These are phyloP conservation scores for Falcunculus frontatus DNA, from an alignment of 2,113 vertebrate species.

Conservation along the genomic window DNA sequence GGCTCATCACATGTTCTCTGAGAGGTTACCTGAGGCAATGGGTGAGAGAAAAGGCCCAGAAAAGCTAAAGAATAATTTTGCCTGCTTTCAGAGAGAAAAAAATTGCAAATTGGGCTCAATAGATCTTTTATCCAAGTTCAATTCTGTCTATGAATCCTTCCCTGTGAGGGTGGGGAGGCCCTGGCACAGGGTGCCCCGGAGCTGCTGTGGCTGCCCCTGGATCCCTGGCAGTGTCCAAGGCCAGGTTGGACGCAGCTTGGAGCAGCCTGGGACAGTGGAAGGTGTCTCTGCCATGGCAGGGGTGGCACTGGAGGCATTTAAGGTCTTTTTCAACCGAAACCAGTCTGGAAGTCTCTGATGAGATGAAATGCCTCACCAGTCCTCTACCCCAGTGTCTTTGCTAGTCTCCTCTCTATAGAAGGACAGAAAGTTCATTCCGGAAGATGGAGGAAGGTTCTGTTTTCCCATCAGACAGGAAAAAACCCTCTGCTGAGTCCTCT, in stretches of 20 bases:
- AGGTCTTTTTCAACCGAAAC: neutral
- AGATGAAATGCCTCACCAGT: neutral
- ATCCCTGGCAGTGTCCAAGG: neutral
- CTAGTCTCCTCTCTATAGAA: neutral
- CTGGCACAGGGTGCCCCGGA: neutral
- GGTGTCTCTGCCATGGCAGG: neutral
- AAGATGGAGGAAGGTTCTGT: neutral
- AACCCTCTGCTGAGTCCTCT: neutral
- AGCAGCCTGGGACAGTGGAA: neutral
- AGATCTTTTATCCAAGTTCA: neutral
- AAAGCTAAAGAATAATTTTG: neutral
- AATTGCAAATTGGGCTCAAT: neutral
- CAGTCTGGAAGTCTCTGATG: neutral
- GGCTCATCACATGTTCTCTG: neutral
- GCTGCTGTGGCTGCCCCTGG: neutral
- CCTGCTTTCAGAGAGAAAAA: neutral
- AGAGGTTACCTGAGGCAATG: neutral
- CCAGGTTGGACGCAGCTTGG: neutral
- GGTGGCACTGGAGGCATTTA: neutral
- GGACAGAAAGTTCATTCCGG: neutral
- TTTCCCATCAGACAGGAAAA: neutral
- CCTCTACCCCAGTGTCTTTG: neutral
- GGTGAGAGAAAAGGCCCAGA: neutral
- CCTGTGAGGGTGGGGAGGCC: fast-evolving
- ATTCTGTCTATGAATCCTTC: neutral